Evolutionary conservation across 2,797 vertebrate species (phyloP), one percentile per base, ranked within the genome.

Genomic region (Chaenodraco wilsoni): DNA sequence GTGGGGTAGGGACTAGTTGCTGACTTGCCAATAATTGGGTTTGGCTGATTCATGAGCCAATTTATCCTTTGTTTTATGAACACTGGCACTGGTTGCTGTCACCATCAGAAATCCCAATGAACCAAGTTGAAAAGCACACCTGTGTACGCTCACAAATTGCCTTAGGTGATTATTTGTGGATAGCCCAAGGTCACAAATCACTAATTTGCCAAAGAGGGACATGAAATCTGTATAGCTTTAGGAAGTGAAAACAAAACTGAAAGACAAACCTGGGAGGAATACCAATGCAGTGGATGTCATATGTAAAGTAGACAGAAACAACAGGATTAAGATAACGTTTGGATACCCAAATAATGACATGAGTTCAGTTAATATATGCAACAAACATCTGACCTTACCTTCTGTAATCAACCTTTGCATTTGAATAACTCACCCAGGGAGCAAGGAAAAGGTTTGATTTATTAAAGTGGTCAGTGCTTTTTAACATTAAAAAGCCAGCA

Each of bases 401-500:
- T 33, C 64, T 27, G 40, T 62, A 60, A 78, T 78, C 51, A 67
- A 37, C 55, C 60, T 70, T 56, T 78, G 43, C 54, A 44, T 75
- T 71, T 51, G 10, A 43, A 70, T 76, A 81, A 70, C 19, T 60
- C 50, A 57, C 15, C 33, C 49, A n/a, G 40, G 4, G 33, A 75
- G 61, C 13, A 63, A 45, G 48, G 14, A 51, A 78, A 77, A 73
- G 33, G 27, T 74, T 84, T 88, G 3, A 84, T 88, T 89, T 85
- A 86, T 86, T 80, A 64, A 84, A 76, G 71, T 55, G 45, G 72
- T 76, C 59, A 60, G 45, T 79, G 84, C 63, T 74, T 87, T 87
- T 89, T 82, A 77, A 72, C 64, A 70, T 75, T 62, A 87, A 88
- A 84, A 86, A 83, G 74, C 68, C 72, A 67, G 69, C 50, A 87